These are phyloP conservation scores for Drosophila parthenogenetica DNA, from an alignment of 2,888 invertebrate genomes.

Conservation along the genomic window DNA sequence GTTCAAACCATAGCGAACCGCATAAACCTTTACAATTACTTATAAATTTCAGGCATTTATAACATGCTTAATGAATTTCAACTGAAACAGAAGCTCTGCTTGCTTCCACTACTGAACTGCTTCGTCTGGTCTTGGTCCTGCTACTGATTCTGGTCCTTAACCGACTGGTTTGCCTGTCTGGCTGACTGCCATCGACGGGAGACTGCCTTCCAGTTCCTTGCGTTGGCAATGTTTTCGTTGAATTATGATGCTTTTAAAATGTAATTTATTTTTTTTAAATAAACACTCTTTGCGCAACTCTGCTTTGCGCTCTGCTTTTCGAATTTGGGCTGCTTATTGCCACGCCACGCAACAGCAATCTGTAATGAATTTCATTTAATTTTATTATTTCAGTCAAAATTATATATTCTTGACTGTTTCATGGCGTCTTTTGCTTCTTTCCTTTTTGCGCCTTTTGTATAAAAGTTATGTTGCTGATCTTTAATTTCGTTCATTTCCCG, in stretches of 20 bases:
- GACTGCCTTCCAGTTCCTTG: slow-evolving; percentile 43
- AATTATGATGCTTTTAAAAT: slow-evolving; percentile 80
- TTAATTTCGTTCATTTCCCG: slow-evolving; percentile 56
- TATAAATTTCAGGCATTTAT: slow-evolving; percentile 78
- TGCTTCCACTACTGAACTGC: not conserved
- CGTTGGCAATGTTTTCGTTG: slow-evolving; percentile 74
- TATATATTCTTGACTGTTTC: slow-evolving; percentile 23
- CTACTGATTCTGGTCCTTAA: slow-evolving; percentile 11
- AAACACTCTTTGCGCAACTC: slow-evolving; percentile 65
- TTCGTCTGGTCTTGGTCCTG: not conserved
- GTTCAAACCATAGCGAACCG: slow-evolving; percentile 69
- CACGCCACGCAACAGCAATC: slow-evolving; percentile 58
- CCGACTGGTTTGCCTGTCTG: slow-evolving; percentile 29
- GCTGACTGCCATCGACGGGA: slow-evolving; percentile 19
- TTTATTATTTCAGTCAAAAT: slow-evolving; percentile 78
- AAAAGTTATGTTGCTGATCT: slow-evolving; percentile 60
- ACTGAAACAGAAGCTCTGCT: slow-evolving; percentile 55
- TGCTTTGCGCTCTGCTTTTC: slow-evolving; percentile 28
- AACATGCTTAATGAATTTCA: slow-evolving; percentile 78
- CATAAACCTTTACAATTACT: slow-evolving; percentile 80
- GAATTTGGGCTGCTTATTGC: slow-evolving; percentile 38
- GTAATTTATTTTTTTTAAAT: slow-evolving; percentile 80
- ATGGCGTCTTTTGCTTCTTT: slow-evolving; percentile 8
- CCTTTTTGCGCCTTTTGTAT: slow-evolving; percentile 36
- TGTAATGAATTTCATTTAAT: slow-evolving; percentile 77